A percentile compares a stretch with the other conserved stretches of the same genome.
phyloP scores from a whole-genome alignment of 2,797 vertebrate species.

The Chloroceryle amazona region DNA sequence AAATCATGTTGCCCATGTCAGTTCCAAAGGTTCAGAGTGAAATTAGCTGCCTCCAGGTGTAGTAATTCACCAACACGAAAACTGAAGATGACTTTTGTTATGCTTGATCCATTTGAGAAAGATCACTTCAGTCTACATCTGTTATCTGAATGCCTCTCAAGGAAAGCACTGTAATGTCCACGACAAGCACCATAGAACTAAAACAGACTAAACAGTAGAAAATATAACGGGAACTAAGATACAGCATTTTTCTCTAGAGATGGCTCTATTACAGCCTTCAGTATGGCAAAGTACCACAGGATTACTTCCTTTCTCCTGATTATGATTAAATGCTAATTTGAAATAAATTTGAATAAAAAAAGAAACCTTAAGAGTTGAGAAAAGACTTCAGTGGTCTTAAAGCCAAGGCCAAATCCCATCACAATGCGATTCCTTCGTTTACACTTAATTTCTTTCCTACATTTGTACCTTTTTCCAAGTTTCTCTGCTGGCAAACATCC shows the following conservation, averaged over 20 bases:
- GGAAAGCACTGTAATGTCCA: background rate
- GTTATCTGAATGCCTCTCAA: background rate
- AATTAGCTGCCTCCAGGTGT: background rate
- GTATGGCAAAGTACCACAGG: background rate
- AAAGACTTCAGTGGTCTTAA: background rate
- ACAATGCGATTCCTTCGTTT: background rate
- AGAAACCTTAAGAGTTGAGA: background rate
- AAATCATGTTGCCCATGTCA: accelerated
- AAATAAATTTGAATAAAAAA: background rate
- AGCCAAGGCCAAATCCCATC: background rate
- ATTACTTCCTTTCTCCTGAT: conserved; percentile 31
- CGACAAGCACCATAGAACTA: background rate
- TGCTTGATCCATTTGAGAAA: background rate
- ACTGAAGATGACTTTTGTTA: background rate
- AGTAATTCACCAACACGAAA: background rate
- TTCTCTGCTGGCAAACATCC: background rate
- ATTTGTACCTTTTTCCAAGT: background rate
- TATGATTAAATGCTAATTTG: conserved; percentile 47
- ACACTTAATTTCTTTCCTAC: background rate
- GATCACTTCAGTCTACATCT: background rate
- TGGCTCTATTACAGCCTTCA: conserved; percentile 28
- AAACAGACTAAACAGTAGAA: conserved; percentile 40
- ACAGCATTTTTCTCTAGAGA: background rate
- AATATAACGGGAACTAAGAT: background rate
- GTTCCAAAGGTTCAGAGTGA: background rate